A percentile compares a stretch with the other conserved stretches of the same genome.
phyloP scores from a whole-genome alignment of 1,140 invertebrate species.

The Holotrichia oblita region DNA sequence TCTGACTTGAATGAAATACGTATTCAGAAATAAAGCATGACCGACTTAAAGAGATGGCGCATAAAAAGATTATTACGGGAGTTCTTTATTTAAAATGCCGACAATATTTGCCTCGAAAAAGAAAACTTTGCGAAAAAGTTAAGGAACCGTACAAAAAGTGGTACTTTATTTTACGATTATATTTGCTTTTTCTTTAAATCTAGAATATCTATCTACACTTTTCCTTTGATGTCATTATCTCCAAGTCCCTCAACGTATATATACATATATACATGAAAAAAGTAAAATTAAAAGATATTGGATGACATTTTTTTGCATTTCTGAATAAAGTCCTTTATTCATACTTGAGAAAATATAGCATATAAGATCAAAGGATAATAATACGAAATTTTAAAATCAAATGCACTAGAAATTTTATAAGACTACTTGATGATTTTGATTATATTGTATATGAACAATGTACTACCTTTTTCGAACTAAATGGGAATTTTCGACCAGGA shows the following conservation, averaged over 20 bases:
- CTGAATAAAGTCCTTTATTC: neutral
- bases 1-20: neutral
- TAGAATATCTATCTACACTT: neutral
- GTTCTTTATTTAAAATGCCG: conserved; percentile 12
- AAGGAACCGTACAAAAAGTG: neutral
- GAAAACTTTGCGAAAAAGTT: conserved; percentile 6
- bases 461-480: too few relatives aligned
- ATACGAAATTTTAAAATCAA: too few relatives aligned
- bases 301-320: neutral
- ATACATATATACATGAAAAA: neutral
- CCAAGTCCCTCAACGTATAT: neutral
- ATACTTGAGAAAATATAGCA: neutral
- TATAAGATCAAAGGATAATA: too few relatives aligned
- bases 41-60: conserved; percentile 8
- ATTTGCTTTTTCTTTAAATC: neutral
- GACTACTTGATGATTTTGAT: too few relatives aligned
- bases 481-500: too few relatives aligned
- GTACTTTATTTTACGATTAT: conserved; percentile 32
- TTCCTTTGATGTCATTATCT: conserved; percentile 3
- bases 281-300: neutral
- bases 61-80: conserved; percentile 29
- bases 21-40: neutral
- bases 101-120: conserved; percentile 8
- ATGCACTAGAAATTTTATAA: too few relatives aligned
- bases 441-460: too few relatives aligned